Base-by-base conservation (phyloP, 1,140 invertebrate species). In the Delia radicum region DNA sequence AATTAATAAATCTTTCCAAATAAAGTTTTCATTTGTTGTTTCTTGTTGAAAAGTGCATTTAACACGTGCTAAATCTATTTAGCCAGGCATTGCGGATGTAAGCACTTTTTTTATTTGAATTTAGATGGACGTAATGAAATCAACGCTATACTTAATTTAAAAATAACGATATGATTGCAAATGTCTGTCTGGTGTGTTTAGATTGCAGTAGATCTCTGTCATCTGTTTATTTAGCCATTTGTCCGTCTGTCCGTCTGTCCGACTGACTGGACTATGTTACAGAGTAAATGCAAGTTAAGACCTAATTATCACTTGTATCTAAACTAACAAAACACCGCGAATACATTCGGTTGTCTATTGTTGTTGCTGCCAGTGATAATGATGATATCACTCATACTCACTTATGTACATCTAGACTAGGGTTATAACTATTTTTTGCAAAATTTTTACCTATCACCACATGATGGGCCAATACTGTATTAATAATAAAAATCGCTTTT, bases 91-190 rank as follows among this genome's bases (percentile, higher is more conserved):
- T 69, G 65, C 65, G 65, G 65, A 69, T 69, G 65, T 69, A 21
- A 18, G 65, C 65, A 69, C 65, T 69, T 69, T 69, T n/a, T n/a
- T 69, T 69, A 69, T 69, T 69, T 69, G 65, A 69, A 69, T 69
- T 69, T 69, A 69, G 65, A 69, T 69, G 65, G 65, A 69, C 65
- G 65, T 69, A 69, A 69, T 69, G 65, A 69, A 69, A 69, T 69
- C 65, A 69, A 69, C 65, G 65, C 65, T 69, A 69, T 33, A 69
- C 65, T 69, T 69, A 69, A 69, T 69, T 69, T 69, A 69, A 69
- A 69, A 37, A 69, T 69, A 69, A 69, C 65, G 29, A 69, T 69
- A 37, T 69, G 65, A 69, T 69, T 69, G 65, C 21, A 2, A 21
- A 31, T 69, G 65, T 33, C 65, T 69, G 65, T 69, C 65, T 24